These are phyloP conservation scores for Diacarnus erythraeanus DNA, from an alignment of 37 sponge, comb jelly and placozoan genomes.

Conservation along the genomic window DNA sequence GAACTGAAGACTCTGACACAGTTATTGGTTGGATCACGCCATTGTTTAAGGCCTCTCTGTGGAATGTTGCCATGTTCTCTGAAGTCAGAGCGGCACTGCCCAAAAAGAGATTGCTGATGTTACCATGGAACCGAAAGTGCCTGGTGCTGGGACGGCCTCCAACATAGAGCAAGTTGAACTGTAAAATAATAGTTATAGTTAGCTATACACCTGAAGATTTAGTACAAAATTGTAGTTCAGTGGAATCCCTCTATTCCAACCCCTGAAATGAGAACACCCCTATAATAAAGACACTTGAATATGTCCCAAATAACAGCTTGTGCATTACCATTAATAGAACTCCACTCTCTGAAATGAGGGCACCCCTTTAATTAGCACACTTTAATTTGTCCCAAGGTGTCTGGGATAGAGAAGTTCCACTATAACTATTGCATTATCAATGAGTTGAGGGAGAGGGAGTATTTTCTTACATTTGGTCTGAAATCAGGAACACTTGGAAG, in stretches of 20 bases:
- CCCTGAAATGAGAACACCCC: no score
- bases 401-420: no score
- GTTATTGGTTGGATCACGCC: conserved; percentile 10
- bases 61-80: conserved; percentile 39
- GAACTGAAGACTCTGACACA: conserved; percentile 8
- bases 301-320: no score
- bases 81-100: conserved; percentile 34
- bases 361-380: no score
- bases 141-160: conserved; percentile 76
- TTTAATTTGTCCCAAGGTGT: no score
- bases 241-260: no score
- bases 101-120: conserved; percentile 70
- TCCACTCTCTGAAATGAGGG: no score
- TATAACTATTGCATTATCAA: background rate
- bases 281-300: no score
- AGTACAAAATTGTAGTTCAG: no score
- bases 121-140: conserved; percentile 71
- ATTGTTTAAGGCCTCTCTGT: conserved; percentile 20
- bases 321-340: no score
- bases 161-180: conserved; percentile 65
- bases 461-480: conserved; percentile 53
- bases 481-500: conserved; percentile 52
- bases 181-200: background rate
- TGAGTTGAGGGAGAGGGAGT: no score
- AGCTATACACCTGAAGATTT: background rate